Conservation (phyloP, 2,797 vertebrate species). For the Enteromius argenteus region DNA sequence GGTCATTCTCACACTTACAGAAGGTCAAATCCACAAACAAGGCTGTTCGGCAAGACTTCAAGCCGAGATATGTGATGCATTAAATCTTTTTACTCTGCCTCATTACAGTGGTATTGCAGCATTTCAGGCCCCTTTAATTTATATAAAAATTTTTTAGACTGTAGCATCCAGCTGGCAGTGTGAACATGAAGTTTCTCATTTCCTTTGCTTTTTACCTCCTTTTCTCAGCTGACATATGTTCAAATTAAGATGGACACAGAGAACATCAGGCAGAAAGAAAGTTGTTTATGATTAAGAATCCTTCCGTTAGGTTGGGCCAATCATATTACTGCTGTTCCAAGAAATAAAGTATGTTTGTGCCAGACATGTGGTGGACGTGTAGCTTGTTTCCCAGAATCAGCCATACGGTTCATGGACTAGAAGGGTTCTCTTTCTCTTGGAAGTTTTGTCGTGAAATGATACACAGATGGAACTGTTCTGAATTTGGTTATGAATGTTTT, state of each 20-base stretch:
- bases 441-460: background rate
- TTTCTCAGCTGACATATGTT: slow-evolving; percentile 34
- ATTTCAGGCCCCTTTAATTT: background rate
- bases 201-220: background rate
- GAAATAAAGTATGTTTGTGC: slow-evolving; percentile 21
- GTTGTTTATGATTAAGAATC: slow-evolving; percentile 32
- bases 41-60: background rate
- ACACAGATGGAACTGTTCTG: background rate
- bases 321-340: slow-evolving; percentile 25
- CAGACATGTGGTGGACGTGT: slow-evolving; percentile 38
- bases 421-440: background rate
- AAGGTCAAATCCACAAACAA: background rate
- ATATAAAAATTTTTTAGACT: background rate
- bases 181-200: slow-evolving; percentile 19
- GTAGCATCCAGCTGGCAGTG: background rate
- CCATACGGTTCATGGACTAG: slow-evolving; percentile 24
- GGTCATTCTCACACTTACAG: slow-evolving; percentile 1
- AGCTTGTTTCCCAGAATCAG: slow-evolving; percentile 22
- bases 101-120: slow-evolving; percentile 13
- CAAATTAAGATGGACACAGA: slow-evolving; percentile 30
- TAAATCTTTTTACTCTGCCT: background rate
- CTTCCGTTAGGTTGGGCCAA: slow-evolving; percentile 23
- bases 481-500: slow-evolving; percentile 4
- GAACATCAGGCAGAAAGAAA: slow-evolving; percentile 32
- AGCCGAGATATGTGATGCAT: slow-evolving; percentile 2